Percentiles rank a stretch among this genome's conserved stretches.
These are phyloP conservation scores for Papilio polyxenes DNA, from an alignment of 1,140 invertebrate species.

Conservation along the genomic window DNA sequence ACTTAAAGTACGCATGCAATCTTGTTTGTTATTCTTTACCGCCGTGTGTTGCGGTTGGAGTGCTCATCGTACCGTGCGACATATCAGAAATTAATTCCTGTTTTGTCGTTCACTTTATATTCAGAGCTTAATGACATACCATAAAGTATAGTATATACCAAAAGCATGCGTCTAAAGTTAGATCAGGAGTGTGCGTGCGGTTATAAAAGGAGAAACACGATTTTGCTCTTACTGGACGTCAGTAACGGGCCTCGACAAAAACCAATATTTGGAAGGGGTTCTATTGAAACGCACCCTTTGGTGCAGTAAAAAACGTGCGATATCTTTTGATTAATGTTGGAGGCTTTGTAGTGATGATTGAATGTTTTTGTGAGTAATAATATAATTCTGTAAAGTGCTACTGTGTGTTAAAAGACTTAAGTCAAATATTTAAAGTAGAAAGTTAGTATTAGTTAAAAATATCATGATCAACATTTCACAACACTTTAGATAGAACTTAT, in stretches of 20 bases:
- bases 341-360: constrained; percentile 50
- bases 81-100: constrained; percentile 80
- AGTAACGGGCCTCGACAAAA: constrained; percentile 61
- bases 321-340: constrained; percentile 74
- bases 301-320: constrained; percentile 70
- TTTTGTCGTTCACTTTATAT: constrained; percentile 80
- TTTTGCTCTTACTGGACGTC: constrained; percentile 77
- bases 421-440: background rate
- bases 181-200: constrained; percentile 67
- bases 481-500: background rate
- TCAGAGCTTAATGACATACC: constrained; percentile 74
- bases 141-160: constrained; percentile 67
- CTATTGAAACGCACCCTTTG: constrained; percentile 76
- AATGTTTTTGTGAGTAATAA: constrained; percentile 43
- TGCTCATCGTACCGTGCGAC: constrained; percentile 77
- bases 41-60: constrained; percentile 56
- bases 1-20: background rate
- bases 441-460: background rate
- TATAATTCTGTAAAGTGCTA: constrained; percentile 38
- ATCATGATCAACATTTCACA: background rate
- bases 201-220: constrained; percentile 76
- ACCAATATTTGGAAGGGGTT: constrained; percentile 78
- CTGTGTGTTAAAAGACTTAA: background rate
- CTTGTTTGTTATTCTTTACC: background rate
- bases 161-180: constrained; percentile 63